Percentiles rank a stretch among this genome's conserved stretches.
Evolutionary conservation across 2,888 invertebrate species (phyloP).

Genomic region (Panopea generosa): DNA sequence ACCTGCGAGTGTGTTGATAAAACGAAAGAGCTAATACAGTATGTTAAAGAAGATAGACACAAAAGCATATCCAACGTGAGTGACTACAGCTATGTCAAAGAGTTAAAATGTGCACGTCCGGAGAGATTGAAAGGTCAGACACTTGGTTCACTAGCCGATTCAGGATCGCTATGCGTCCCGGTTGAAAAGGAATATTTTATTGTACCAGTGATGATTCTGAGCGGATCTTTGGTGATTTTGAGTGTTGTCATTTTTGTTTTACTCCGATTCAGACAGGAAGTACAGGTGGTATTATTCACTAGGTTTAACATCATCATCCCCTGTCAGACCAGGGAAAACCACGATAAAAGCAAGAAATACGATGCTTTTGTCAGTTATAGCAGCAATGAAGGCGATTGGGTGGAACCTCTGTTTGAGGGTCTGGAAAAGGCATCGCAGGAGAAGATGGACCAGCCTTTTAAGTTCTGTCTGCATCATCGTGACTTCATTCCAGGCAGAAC

Average conservation of each 20-base stretch:
- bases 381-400: slow-evolving; percentile 94
- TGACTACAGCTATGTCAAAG: slow-evolving; percentile 59
- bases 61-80: slow-evolving; percentile 30
- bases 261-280: slow-evolving; percentile 60
- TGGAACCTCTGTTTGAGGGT: slow-evolving; percentile 93
- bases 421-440: slow-evolving; percentile 88
- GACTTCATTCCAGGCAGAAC: slow-evolving; percentile 77
- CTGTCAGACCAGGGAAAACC: slow-evolving; percentile 60
- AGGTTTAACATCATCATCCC: slow-evolving; percentile 77
- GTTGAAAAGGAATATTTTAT: slow-evolving; percentile 47
- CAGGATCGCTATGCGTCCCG: slow-evolving; percentile 27
- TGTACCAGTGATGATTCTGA: slow-evolving; percentile 49
- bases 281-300: slow-evolving; percentile 72
- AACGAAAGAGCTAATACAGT: slow-evolving; percentile 36
- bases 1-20: slow-evolving; percentile 67
- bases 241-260: slow-evolving; percentile 27
- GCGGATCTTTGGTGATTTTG: slow-evolving; percentile 39
- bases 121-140: slow-evolving; percentile 32
- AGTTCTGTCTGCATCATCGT: slow-evolving; percentile 75
- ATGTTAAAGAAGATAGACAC: slow-evolving; percentile 32
- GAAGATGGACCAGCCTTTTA: slow-evolving; percentile 50
- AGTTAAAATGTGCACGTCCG: slow-evolving; percentile 61
- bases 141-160: slow-evolving; percentile 38
- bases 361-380: slow-evolving; percentile 97
- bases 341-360: slow-evolving; percentile 85